Evolutionary conservation across 2,888 invertebrate genomes (phyloP).

Genomic region (Patella depressa): DNA sequence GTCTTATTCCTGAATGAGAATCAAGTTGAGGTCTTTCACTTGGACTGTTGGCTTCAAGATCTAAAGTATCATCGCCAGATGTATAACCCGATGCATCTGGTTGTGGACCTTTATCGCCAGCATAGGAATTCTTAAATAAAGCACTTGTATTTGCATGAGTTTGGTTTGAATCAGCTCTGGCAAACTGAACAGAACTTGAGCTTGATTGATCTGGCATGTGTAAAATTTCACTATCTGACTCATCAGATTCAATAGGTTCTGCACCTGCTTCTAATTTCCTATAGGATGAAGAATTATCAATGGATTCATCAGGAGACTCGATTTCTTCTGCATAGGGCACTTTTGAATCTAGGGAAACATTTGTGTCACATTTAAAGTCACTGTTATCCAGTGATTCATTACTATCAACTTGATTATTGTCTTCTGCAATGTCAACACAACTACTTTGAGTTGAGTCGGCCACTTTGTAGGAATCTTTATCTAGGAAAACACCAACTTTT

Average conservation of each 20-base stretch:
- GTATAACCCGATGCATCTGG: not conserved
- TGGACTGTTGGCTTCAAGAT: not conserved
- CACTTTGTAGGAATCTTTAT: not conserved
- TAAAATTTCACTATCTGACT: slow-evolving; percentile 28
- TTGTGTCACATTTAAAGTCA: slow-evolving; percentile 28
- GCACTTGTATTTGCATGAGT: not conserved
- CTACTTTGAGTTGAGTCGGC: slow-evolving; percentile 28
- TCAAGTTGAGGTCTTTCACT: not conserved
- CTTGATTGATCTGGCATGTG: slow-evolving; percentile 2
- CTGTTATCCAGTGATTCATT: slow-evolving; percentile 31
- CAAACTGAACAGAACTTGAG: not conserved
- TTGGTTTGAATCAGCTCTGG: not conserved
- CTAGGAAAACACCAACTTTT: not conserved
- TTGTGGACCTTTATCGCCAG: not conserved
- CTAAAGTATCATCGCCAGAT: not conserved
- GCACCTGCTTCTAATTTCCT: slow-evolving; percentile 26
- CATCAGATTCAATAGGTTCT: slow-evolving; percentile 25
- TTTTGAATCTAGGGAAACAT: slow-evolving; percentile 25
- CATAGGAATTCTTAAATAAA: not conserved
- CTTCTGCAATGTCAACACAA: slow-evolving; percentile 19
- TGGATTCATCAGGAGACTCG: slow-evolving; percentile 20
- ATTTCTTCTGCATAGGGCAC: slow-evolving; percentile 21
- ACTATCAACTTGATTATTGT: not conserved
- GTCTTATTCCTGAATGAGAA: not conserved
- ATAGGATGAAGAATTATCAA: slow-evolving; percentile 30